Conservation (phyloP, 2,113 vertebrate genomes). For the Nesogale talazaci region DNA sequence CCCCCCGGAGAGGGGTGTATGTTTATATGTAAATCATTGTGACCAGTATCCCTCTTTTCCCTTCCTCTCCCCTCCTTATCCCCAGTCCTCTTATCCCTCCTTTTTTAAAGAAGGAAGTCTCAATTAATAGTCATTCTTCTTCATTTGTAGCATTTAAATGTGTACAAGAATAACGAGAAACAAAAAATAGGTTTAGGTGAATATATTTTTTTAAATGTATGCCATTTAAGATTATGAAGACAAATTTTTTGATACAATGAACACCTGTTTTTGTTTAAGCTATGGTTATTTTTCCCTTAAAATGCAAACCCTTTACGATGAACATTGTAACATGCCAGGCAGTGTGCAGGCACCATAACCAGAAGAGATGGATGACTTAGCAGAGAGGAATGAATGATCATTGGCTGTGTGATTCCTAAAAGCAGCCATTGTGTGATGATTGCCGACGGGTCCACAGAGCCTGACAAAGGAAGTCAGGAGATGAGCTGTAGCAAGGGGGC, state of each 20-base stretch:
- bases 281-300: constrained; percentile 5
- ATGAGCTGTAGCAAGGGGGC: constrained; percentile 31
- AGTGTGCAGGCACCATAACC: background rate
- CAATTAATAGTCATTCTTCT: constrained; percentile 46
- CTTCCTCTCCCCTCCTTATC: too few species aligned
- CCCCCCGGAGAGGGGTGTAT: too few species aligned
- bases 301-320: background rate
- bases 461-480: constrained; percentile 12
- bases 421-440: constrained; percentile 2
- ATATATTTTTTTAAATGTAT: constrained; percentile 11
- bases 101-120: background rate
- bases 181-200: constrained; percentile 44
- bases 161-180: constrained; percentile 33
- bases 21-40: too few species aligned
- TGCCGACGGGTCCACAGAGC: constrained; percentile 3
- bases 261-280: background rate
- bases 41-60: too few species aligned
- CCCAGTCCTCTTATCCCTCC: too few species aligned
- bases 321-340: background rate
- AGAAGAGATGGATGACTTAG: background rate
- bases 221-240: constrained; percentile 4
- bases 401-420: background rate
- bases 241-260: constrained; percentile 23
- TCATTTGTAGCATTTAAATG: constrained; percentile 6
- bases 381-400: background rate